Base-by-base conservation (phyloP, 2,888 invertebrate genomes). In the Rhingia campestris region DNA sequence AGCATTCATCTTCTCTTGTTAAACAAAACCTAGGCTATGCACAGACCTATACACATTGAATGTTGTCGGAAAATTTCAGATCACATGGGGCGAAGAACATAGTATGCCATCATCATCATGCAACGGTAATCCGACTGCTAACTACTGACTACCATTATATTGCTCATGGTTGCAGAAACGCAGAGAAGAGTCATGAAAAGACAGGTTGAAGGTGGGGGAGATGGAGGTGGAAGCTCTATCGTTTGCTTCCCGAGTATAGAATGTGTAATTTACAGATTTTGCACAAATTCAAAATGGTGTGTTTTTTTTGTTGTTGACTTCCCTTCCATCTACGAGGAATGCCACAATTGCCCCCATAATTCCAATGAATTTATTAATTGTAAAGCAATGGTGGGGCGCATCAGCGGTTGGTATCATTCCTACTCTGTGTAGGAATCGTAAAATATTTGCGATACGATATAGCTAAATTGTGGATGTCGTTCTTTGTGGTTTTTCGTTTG, bases 361-460 rank as follows among this genome's bases (percentile, higher is more conserved):
- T 67, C 39, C 47, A 54, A 76, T 69, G 59, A 58, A 64, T 39
- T 66, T 73, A 80, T 66, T 80, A 80, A 80, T 80, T 80, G 73
- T 22, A 22, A 22, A 22, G 22, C 22, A 61, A 73, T 63, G 59
- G 59, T n/a, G 53, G 51, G 12, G 43, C 56, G 56, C 22, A 22
- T 56, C 39, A 10, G 14, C 39, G n/a, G 22, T 22, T 22, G 4
- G 66, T 45, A 45, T 32, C 32, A 35, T n/a, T 47, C 10, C 32
- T 2, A 6, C 49, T 32, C 30, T 30, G 64, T 56, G 67, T 35
- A 56, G 56, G 45, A 56, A 56, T 69, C 32, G 14, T 49, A 9
- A 66, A 43, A 22, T 22, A 43, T 66, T 54, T 43, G 35, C 45
- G 30, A 30, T 30, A 10, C 43, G 12, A 12, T 6, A 12, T 4